These are phyloP conservation scores for Oryctolagus cuniculus DNA, from an alignment of 2,113 vertebrate species.

Conservation along the genomic window mOryCun1.1 NC_091443.1:86353501-86354000, in stretches of 20 bases:
- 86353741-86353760: not conserved
- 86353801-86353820: not conserved
- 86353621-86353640: not conserved
- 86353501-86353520: not conserved
- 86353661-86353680: not conserved
- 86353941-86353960: not conserved
- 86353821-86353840: not conserved
- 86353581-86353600: slow-evolving; percentile 27
- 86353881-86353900: not conserved
- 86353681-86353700: not conserved
- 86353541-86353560: slow-evolving; percentile 21
- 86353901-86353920: not conserved
- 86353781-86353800: slow-evolving; percentile 1
- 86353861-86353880: not conserved
- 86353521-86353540: slow-evolving; percentile 28
- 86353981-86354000: not conserved
- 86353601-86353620: not conserved
- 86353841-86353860: not conserved
- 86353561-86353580: slow-evolving; percentile 16
- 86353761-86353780: not conserved
- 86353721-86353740: slow-evolving; percentile 1
- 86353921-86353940: not conserved
- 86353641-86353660: not conserved
- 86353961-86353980: not conserved
- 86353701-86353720: slow-evolving; percentile 24